Conservation (phyloP, 2,888 invertebrate species). For the Macrophya alboannulata region DNA sequence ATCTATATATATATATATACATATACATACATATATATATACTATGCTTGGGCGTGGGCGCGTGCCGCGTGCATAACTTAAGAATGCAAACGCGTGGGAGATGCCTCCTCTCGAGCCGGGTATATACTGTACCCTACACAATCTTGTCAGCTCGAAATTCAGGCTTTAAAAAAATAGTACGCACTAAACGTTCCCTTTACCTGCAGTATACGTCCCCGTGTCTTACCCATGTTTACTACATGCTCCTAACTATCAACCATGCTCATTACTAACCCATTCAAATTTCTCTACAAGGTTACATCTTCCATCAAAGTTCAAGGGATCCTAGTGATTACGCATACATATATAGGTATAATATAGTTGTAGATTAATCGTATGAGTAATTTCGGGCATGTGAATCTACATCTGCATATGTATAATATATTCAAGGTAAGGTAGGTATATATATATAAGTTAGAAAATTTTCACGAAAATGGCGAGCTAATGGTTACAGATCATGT, state of each 20-base stretch:
- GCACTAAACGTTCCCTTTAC: conserved; percentile 9
- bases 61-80: conserved; percentile 53
- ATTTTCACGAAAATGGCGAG: background rate
- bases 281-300: conserved; percentile 3
- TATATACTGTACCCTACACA: background rate
- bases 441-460: background rate
- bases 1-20: background rate
- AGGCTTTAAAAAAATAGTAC: background rate
- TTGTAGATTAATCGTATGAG: no score
- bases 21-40: background rate
- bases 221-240: background rate
- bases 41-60: conserved; percentile 40
- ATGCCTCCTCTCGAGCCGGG: background rate
- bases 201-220: background rate
- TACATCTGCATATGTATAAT: no score
- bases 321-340: no score
- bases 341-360: no score
- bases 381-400: no score
- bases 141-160: conserved; percentile 19
- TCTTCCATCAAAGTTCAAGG: background rate
- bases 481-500: conserved; percentile 62
- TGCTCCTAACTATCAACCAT: background rate
- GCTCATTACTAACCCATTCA: background rate
- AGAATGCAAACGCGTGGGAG: conserved; percentile 52
- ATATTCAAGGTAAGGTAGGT: background rate